Evolutionary conservation across 92 coral and sea anemone species (phyloP), one percentile per base, ranked within the genome.

Genomic region (Paramuricea clavata): DNA sequence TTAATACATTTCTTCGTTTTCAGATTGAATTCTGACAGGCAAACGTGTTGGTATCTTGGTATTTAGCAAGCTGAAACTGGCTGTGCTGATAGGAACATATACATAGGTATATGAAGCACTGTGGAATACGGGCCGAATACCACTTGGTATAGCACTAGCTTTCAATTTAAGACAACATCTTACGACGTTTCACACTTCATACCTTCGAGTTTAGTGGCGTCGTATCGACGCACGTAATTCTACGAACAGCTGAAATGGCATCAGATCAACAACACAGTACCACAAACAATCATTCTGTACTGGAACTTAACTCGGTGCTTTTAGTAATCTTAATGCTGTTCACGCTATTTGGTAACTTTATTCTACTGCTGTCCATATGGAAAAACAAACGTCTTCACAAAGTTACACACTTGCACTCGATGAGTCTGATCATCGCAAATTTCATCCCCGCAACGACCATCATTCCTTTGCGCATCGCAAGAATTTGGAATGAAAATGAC

Each of bases 321-420:
- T 21, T 79, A 30, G 73, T 79, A 2, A 21, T 79, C 27, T 32
- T 79, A 28, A 79, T 60, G 72, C 25, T 79, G 72, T 79, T 79
- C 30, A 79, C 84, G 3, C 35, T 79, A 21, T 17, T 79, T 79
- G 84, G 73, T 17, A 79, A 79, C 33, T 25, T 79, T 12, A 30
- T 79, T 33, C n/a, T 79, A 35, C 72, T 79, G 9, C 31, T 79
- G 10, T 59, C 84, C n/a, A 35, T 79, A 25, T 79, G 84, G 84
- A 59, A 39, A 22, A 79, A 61, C 84, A 79, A 57, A 41, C 60
- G 84, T 25, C 73, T 79, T 21, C 84, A 61, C 28, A 57, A 41
- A 60, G 67, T 60, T 1, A 61, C 84, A 12, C 73, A 79, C 47
- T 5, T 79, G 32, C 72, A 79, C 47, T 31, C 84, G 8, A 9